These are phyloP conservation scores for Drosophila gaucha DNA, from an alignment of 2,888 invertebrate genomes.

Conservation along the genomic window DNA sequence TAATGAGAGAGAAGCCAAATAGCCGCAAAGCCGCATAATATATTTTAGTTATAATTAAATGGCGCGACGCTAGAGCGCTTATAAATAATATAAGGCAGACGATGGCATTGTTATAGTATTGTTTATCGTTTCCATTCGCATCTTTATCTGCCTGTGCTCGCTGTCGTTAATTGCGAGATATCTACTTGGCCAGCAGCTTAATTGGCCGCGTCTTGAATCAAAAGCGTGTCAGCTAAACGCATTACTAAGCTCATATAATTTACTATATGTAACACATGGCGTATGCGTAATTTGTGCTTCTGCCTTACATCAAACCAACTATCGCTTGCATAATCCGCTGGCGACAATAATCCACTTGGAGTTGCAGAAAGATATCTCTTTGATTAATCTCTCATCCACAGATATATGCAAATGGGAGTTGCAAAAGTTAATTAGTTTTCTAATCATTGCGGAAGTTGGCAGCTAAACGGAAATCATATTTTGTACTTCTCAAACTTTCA, in stretches of 20 bases:
- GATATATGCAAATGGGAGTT: conserved; percentile 27
- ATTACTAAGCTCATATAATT: conserved; percentile 25
- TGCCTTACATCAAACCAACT: too few relatives aligned
- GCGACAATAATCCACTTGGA: background rate
- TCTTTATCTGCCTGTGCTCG: conserved; percentile 20
- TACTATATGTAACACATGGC: conserved; percentile 34
- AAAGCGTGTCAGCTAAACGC: conserved; percentile 38
- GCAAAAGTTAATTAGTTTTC: conserved; percentile 15
- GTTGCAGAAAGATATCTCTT: background rate
- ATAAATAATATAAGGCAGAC: conserved; percentile 31
- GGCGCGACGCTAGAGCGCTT: conserved; percentile 54
- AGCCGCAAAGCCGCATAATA: conserved; percentile 47
- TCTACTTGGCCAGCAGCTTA: conserved; percentile 41
- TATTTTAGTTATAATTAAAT: conserved; percentile 66
- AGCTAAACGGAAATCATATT: conserved; percentile 32
- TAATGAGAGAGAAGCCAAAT: conserved; percentile 42
- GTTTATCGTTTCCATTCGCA: conserved; percentile 40
- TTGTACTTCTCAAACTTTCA: conserved; percentile 18
- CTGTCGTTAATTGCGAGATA: conserved; percentile 48
- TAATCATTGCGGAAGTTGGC: conserved; percentile 29
- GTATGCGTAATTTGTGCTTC: conserved; percentile 44
- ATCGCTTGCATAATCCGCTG: conserved; percentile 10
- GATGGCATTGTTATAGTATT: conserved; percentile 28
- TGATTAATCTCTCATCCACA: conserved; percentile 37
- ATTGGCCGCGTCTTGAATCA: conserved; percentile 42